phyloP scores from a whole-genome alignment of 1,140 invertebrate species.

The Pseudomyrmex sp. region DNA sequence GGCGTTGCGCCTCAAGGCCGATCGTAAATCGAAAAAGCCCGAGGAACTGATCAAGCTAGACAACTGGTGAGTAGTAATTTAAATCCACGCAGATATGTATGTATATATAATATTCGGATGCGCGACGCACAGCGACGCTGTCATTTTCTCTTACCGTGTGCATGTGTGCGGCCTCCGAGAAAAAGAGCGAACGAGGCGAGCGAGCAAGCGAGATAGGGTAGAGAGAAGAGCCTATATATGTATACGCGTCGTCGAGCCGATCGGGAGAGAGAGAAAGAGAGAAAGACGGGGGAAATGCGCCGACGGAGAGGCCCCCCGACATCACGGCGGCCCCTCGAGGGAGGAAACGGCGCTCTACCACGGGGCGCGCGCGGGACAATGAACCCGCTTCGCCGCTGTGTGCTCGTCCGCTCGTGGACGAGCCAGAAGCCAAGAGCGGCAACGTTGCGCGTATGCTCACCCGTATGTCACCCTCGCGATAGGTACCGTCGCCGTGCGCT shows the following conservation, averaged over 20 bases:
- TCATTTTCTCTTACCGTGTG: conserved; percentile 45
- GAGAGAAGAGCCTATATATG: not conserved
- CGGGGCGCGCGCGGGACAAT: conserved; percentile 78
- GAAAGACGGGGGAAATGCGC: not conserved
- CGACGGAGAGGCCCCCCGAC: conserved; percentile 13
- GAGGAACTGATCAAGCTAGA: conserved; percentile 97
- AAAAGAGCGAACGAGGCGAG: not conserved
- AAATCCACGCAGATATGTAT: not conserved
- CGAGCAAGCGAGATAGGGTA: not conserved
- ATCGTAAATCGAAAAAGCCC: conserved; percentile 94
- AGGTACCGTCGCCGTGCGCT: not conserved
- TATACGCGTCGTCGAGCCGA: not conserved
- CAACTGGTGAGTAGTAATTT: conserved; percentile 91
- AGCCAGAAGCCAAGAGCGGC: conserved; percentile 29
- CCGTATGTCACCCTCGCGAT: conserved; percentile 67
- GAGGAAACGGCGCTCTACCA: conserved; percentile 69
- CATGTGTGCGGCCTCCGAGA: conserved; percentile 9
- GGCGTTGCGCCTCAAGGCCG: conserved; percentile 94
- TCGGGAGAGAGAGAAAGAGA: not conserved
- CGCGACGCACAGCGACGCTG: conserved; percentile 62
- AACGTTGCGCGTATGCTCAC: conserved; percentile 53
- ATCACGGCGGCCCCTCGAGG: conserved; percentile 59
- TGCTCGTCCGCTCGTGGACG: conserved; percentile 63
- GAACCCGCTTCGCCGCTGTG: conserved; percentile 78
- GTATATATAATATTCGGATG: conserved; percentile 1